These are phyloP conservation scores for Cryptoblepharus egeriae DNA, from an alignment of 2,797 vertebrate genomes.

Conservation along the genomic window DNA sequence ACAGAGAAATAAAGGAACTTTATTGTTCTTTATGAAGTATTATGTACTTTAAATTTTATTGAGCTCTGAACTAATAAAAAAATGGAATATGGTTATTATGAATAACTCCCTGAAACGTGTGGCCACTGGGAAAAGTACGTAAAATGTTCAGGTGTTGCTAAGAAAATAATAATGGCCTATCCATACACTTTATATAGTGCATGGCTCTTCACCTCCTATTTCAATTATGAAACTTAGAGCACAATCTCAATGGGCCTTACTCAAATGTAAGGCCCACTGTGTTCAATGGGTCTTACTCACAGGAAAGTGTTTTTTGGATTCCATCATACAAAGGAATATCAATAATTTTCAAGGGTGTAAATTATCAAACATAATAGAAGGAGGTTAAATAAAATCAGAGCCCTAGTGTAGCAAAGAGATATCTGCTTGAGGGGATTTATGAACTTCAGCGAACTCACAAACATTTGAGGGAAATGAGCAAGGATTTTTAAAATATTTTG, in stretches of 20 bases:
- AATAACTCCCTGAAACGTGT: background rate
- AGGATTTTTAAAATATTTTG: too few species aligned
- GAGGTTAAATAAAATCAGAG: background rate
- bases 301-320: too few species aligned
- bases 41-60: background rate
- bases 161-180: background rate
- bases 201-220: background rate
- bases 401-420: background rate
- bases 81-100: too few species aligned
- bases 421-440: background rate
- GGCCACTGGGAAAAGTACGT: background rate
- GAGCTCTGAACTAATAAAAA: background rate
- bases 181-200: background rate
- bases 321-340: background rate
- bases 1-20: background rate
- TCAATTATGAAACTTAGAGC: background rate
- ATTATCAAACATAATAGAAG: background rate
- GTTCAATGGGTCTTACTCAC: too few species aligned
- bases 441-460: too few species aligned
- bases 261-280: too few species aligned
- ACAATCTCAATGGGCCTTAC: too few species aligned
- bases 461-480: too few species aligned
- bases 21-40: background rate
- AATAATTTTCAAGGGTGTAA: background rate
- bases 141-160: background rate